Evolutionary conservation across 2,797 vertebrate genomes (phyloP), one percentile per base, ranked within the genome.

Genomic region (Schizothorax lantsangensis): DNA sequence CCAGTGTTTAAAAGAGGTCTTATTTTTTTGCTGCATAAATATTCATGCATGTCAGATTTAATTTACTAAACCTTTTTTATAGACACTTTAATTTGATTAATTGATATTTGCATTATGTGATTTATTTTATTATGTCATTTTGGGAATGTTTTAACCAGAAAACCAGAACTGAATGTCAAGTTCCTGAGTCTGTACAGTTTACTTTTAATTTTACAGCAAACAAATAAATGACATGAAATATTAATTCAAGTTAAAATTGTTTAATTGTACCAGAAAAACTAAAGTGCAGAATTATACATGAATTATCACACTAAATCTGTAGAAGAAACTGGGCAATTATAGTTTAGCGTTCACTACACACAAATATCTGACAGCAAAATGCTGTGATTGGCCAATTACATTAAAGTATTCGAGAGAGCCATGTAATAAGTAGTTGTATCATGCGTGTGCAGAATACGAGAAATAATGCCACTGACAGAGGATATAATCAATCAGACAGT

Each of bases 401-500:
- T 12, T 64, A 30, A 45, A 66, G 40, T 33, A 64, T 47, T 80
- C 40, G 14, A 30, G 26, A 66, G 38, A 66, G 43, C 17, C 64
- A 26, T 81, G 79, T 36, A 64, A 45, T 79, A 43, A 52, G 62
- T 81, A 45, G 49, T 38, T 74, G 11, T 47, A 62, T 80, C 47
- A 69, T 26, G 33, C n/a, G 5, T 36, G 45, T 64, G 40, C 38
- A 49, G 21, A 83, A 52, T 49, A 78, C 5, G 14, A 30, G 62
- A 47, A 87, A 80, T 85, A 64, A 77, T 83, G 84, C 26, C 68
- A 69, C 68, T 75, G 64, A 52, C 69, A 78, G 75, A 75, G 43
- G 79, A 74, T 71, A 59, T 52, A 57, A 86, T 89, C 73, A 77
- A 86, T 84, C 87, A 89, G 62, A 45, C 45, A 62, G 66, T 78